Conservation (phyloP, 2,113 vertebrate species). For the Lipophrys pholis region DNA sequence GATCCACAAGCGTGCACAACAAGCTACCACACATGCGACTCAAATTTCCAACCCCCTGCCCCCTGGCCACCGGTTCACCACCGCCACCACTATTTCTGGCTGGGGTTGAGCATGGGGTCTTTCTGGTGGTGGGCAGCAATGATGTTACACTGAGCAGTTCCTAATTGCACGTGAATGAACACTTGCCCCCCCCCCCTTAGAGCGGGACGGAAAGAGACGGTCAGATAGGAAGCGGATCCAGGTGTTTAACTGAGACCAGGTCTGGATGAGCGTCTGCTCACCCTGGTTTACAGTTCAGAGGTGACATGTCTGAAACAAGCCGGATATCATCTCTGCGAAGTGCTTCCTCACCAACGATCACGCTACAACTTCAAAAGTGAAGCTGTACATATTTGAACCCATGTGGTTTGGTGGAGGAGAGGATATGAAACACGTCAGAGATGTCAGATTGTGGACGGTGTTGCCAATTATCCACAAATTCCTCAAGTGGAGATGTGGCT, state of each 20-base stretch:
- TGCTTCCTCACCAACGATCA: conserved; percentile 18
- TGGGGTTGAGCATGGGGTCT: conserved; percentile 53
- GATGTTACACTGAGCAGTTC: conserved; percentile 81
- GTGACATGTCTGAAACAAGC: conserved; percentile 35
- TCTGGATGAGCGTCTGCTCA: conserved; percentile 31
- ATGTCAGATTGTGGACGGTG: conserved; percentile 33
- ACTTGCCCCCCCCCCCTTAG: conserved; percentile 27
- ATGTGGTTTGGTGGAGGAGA: conserved; percentile 24
- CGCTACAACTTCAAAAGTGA: conserved; percentile 32
- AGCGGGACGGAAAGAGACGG: conserved; percentile 32
- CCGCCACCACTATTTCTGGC: conserved; percentile 84
- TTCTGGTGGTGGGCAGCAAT: conserved; percentile 67
- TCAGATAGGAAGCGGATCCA: conserved; percentile 58
- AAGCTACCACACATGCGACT: conserved; percentile 57
- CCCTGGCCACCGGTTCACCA: conserved; percentile 57
- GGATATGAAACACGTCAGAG: conserved; percentile 53
- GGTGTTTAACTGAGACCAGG: conserved; percentile 59
- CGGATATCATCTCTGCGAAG: conserved; percentile 3
- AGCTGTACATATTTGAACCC: conserved; percentile 21
- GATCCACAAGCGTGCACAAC: conserved; percentile 82
- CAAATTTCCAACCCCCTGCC: conserved; percentile 70
- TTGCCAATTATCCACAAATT: conserved; percentile 37
- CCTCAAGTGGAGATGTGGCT: conserved; percentile 36
- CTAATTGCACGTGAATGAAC: conserved; percentile 70
- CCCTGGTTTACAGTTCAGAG: conserved; percentile 41